These are phyloP conservation scores for Lycocerus yunnanus DNA, from an alignment of 2,888 invertebrate genomes.

Conservation along the genomic window DNA sequence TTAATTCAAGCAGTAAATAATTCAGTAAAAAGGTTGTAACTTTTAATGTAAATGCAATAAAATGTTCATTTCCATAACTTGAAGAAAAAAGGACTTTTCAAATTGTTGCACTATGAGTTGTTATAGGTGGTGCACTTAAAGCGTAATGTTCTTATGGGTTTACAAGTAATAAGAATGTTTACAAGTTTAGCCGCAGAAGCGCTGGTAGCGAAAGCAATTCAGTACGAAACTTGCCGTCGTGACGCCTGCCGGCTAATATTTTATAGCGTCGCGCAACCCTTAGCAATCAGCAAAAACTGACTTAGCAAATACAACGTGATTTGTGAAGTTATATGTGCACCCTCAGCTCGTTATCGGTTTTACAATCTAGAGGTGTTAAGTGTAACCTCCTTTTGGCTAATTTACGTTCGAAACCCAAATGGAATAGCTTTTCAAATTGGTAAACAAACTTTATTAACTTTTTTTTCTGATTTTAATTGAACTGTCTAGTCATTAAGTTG, in stretches of 20 bases:
- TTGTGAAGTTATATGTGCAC: constrained; percentile 19
- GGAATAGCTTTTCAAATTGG: constrained; percentile 4
- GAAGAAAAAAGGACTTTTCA: not conserved
- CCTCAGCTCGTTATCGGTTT: constrained; percentile 14
- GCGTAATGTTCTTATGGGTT: constrained; percentile 25
- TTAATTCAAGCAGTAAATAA: not conserved
- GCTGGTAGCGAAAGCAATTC: constrained; percentile 22
- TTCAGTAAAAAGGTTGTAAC: not conserved
- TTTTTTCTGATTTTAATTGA: not conserved
- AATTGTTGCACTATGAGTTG: not conserved
- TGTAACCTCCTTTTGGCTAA: constrained; percentile 7
- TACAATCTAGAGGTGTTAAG: constrained; percentile 19
- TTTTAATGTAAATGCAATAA: not conserved
- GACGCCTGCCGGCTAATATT: constrained; percentile 27
- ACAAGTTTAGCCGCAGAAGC: constrained; percentile 28
- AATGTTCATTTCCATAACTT: not conserved
- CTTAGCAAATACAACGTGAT: constrained; percentile 14
- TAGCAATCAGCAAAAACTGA: constrained; percentile 27
- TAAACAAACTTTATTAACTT: constrained; percentile 5
- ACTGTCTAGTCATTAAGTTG: not conserved
- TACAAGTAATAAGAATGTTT: constrained; percentile 27
- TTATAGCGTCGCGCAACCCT: constrained; percentile 25
- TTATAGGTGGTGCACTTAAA: constrained; percentile 16
- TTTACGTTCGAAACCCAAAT: not conserved
- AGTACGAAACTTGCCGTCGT: constrained; percentile 25